These are phyloP conservation scores for Scaptomyza tumidula DNA, from an alignment of 2,888 invertebrate genomes.

Conservation along the genomic window DNA sequence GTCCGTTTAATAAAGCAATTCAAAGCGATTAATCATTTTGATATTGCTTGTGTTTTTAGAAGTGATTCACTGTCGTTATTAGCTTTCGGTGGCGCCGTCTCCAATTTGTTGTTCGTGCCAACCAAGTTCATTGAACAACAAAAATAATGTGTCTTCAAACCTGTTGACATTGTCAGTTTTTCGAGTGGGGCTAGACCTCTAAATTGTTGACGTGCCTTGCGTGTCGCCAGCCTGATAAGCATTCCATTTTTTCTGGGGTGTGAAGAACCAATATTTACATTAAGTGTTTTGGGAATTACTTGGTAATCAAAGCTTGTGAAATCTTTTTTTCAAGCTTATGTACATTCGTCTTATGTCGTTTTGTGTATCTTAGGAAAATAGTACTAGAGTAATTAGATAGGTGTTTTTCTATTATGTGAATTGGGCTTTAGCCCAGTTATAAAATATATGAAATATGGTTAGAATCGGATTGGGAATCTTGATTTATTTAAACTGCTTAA, in stretches of 20 bases:
- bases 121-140: constrained; percentile 66
- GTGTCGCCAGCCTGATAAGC: constrained; percentile 43
- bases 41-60: constrained; percentile 11
- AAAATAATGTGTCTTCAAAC: constrained; percentile 47
- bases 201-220: constrained; percentile 43
- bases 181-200: constrained; percentile 13
- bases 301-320: constrained; percentile 19
- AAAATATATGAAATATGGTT: not conserved
- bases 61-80: constrained; percentile 54
- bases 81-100: constrained; percentile 14
- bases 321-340: not conserved
- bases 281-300: constrained; percentile 30
- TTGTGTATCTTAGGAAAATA: not conserved
- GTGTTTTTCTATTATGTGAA: not conserved
- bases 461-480: too few species aligned
- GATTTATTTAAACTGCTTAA: too few species aligned
- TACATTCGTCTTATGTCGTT: not conserved
- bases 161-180: constrained; percentile 65
- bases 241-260: constrained; percentile 42
- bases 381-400: not conserved
- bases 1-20: constrained; percentile 4
- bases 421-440: not conserved
- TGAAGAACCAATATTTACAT: constrained; percentile 65
- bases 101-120: constrained; percentile 27
- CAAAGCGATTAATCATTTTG: constrained; percentile 20